A percentile compares a stretch with the other conserved stretches of the same genome.
Conservation (phyloP, 1,140 invertebrate genomes). For the Papilio dardanus region DNA sequence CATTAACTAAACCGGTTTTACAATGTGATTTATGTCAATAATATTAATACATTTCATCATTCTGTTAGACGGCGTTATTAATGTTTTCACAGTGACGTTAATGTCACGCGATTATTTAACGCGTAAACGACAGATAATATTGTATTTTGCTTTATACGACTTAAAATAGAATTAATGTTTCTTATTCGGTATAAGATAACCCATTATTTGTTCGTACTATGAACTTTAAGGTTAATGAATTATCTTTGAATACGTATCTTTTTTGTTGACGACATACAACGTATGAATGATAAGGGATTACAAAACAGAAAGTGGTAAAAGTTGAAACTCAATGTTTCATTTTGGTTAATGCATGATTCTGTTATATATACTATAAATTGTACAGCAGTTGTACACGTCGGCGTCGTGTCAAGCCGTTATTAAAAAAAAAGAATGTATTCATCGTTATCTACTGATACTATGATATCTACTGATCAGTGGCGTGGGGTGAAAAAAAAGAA, state of each 20-base stretch:
- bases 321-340: neutral
- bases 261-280: neutral
- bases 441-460: too few species aligned
- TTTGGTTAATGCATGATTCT: too few species aligned
- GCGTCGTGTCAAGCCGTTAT: too few species aligned
- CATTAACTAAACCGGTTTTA: neutral
- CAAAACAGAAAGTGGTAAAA: neutral
- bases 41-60: slow-evolving; percentile 33
- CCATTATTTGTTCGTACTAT: slow-evolving; percentile 48
- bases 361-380: too few species aligned
- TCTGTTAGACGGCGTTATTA: slow-evolving; percentile 1
- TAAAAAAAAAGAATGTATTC: too few species aligned
- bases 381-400: too few species aligned
- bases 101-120: slow-evolving; percentile 57
- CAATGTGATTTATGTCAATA: neutral
- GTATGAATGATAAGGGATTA: neutral
- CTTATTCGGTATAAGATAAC: slow-evolving; percentile 56
- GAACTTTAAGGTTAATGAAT: neutral
- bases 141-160: slow-evolving; percentile 45
- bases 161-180: slow-evolving; percentile 57
- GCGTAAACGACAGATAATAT: slow-evolving; percentile 43
- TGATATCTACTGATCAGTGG: too few species aligned
- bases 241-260: neutral
- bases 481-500: too few species aligned
- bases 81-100: slow-evolving; percentile 44